phyloP scores from a whole-genome alignment of 2,797 vertebrate species.

The Leptodactylus fallax region DNA sequence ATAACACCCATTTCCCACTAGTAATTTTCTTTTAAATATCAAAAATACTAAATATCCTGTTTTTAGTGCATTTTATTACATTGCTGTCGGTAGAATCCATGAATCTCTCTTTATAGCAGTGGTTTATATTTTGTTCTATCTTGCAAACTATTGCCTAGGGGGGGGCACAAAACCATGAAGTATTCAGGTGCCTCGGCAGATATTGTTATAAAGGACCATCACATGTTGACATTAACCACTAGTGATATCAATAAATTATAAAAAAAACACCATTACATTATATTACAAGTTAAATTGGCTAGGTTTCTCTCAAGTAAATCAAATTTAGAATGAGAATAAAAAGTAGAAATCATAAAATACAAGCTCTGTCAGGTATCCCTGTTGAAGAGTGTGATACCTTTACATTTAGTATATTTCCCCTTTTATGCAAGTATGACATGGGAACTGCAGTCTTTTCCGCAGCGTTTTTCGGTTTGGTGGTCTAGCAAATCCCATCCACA shows the following conservation, averaged over 20 bases:
- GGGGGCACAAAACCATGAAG: not conserved
- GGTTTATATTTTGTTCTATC: slow-evolving; percentile 25
- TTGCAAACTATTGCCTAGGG: slow-evolving; percentile 2
- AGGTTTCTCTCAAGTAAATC: not conserved
- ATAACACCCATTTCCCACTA: not conserved
- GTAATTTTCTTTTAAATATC: slow-evolving; percentile 2
- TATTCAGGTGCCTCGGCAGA: not conserved
- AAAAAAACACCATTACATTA: not conserved
- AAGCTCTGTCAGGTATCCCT: not conserved
- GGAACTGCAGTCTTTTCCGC: too few relatives aligned
- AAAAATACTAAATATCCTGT: not conserved
- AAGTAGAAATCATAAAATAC: not conserved
- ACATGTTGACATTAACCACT: slow-evolving; percentile 4
- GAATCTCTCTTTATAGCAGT: not conserved
- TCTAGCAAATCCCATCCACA: too few relatives aligned
- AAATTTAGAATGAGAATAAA: not conserved
- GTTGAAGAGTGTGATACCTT: not conserved
- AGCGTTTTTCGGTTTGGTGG: too few relatives aligned
- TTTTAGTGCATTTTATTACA: not conserved
- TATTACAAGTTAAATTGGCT: not conserved
- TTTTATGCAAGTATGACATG: too few relatives aligned
- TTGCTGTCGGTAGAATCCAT: slow-evolving; percentile 6
- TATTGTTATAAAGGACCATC: slow-evolving; percentile 16
- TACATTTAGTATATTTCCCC: too few relatives aligned
- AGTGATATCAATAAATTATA: not conserved